A percentile compares a stretch with the other conserved stretches of the same genome.
These are phyloP conservation scores for Microcaecilia unicolor DNA, from an alignment of 2,797 vertebrate species.

Conservation along the genomic window DNA sequence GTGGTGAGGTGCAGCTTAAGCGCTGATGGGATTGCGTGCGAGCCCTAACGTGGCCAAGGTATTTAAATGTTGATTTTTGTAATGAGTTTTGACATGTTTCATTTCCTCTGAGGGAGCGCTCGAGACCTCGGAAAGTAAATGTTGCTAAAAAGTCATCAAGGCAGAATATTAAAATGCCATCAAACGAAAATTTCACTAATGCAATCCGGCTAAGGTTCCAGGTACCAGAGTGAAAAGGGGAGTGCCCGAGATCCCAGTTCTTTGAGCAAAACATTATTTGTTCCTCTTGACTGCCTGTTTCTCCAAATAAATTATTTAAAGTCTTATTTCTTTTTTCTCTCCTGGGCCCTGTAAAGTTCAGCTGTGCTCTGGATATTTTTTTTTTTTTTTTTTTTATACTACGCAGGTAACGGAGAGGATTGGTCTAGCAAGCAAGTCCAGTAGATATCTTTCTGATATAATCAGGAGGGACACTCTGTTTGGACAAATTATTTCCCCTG, in stretches of 20 bases:
- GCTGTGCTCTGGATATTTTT: constrained; percentile 12
- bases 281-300: constrained; percentile 97
- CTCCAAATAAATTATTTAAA: constrained; percentile 83
- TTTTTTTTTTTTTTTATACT: not conserved
- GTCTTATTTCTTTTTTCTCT: constrained; percentile 75
- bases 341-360: constrained; percentile 82
- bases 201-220: constrained; percentile 89
- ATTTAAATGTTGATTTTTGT: constrained; percentile 99
- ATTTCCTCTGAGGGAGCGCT: constrained; percentile 97
- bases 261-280: constrained; percentile 98
- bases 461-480: no score
- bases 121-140: constrained; percentile 99
- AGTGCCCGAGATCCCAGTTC: constrained; percentile 78
- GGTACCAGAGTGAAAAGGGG: constrained; percentile 80
- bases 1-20: constrained; percentile 84
- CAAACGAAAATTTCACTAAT: constrained; percentile 99
- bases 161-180: constrained; percentile 99
- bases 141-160: constrained; percentile 99
- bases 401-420: no score
- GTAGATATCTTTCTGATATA: no score
- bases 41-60: constrained; percentile 92
- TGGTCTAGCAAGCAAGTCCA: no score
- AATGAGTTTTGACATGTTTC: constrained; percentile 99
- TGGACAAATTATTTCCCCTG: no score
- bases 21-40: constrained; percentile 92